Base-by-base conservation (phyloP, 1,140 invertebrate species). In the Samia ricini region DNA sequence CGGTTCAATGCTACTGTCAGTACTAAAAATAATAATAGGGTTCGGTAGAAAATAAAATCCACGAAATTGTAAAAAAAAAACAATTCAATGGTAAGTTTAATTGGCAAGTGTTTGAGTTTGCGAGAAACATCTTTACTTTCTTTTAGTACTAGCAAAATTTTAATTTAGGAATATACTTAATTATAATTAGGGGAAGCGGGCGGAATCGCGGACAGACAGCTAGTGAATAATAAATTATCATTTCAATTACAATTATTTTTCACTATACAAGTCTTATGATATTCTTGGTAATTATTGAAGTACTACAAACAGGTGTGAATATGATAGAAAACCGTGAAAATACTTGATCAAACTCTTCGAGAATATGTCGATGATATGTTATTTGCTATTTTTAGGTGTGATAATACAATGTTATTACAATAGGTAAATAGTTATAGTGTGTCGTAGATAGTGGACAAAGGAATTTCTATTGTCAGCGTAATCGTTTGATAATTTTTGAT, bases 261-360 rank as follows among this genome's bases (percentile, higher is more conserved):
- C 10, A 15, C 33, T 15, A 42, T 42, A 42, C 33, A 42, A 42
- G 33, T 42, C 4, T 10, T 4, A 15, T 15, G 2, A 42, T 15
- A 15, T 42, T 15, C 4, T 4, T 42, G 33, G n/a, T 12, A 15
- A 42, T 42, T 10, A 42, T 42, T 12, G 15, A 42, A 42, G 33
- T 42, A 15, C n/a, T 42, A 42, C 33, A 42, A 42, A 10, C 12
- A 0, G 33, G n/a, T 42, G 33, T 42, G 64, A 69, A 42, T 65
- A 50, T 69, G 29, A 60, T 62, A 60, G 55, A 21, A 66, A 69
- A 64, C 68, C 76, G 76, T 68, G 70, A 83, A 81, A 74, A 69
- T 58, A 54, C 54, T 67, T n/a, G 56, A 72, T 71, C 70, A 73
- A 75, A 42, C 33, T 42, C 8, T 42, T 42, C 15, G 33, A 42